Evolutionary conservation across 1,140 invertebrate genomes (phyloP).

Genomic region (Proctacanthus coquilletti): DNA sequence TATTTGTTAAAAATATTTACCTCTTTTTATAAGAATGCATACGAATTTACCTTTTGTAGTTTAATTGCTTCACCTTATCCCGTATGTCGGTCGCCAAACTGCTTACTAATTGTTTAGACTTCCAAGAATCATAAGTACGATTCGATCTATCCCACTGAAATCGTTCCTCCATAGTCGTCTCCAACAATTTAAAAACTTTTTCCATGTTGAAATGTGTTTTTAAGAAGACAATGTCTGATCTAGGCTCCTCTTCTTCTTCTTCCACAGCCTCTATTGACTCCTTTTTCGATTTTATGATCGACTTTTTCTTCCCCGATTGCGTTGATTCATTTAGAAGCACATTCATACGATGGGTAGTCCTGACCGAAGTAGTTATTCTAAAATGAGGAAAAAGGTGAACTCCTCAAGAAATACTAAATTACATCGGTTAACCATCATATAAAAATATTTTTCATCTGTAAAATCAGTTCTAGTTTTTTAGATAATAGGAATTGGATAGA

Average conservation of each 20-base stretch:
- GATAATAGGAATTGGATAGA: too few relatives aligned
- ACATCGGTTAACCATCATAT: too few relatives aligned
- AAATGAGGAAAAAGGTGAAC: conserved; percentile 7
- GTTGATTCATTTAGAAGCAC: conserved; percentile 25
- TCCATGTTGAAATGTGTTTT: conserved; percentile 29
- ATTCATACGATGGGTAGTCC: conserved; percentile 28
- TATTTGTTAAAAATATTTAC: neutral
- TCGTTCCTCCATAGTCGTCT: conserved; percentile 25
- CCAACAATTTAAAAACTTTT: conserved; percentile 23
- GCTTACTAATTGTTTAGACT: conserved; percentile 21
- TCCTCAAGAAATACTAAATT: too few relatives aligned
- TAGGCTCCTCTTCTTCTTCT: conserved; percentile 17
- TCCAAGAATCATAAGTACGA: conserved; percentile 26
- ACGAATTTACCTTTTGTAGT: conserved; percentile 20
- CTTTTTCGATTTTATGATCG: conserved; percentile 7
- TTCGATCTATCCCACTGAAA: conserved; percentile 27
- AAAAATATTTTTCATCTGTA: too few relatives aligned
- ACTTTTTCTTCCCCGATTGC: conserved; percentile 14
- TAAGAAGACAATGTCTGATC: conserved; percentile 26
- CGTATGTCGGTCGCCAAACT: conserved; percentile 22
- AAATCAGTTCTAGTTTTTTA: too few relatives aligned
- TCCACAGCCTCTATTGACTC: conserved; percentile 5
- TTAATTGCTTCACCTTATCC: conserved; percentile 23
- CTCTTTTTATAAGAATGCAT: neutral
- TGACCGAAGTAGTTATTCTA: conserved; percentile 27